Base-by-base conservation (phyloP, 1,140 invertebrate genomes). In the Fopius arisanus region DNA sequence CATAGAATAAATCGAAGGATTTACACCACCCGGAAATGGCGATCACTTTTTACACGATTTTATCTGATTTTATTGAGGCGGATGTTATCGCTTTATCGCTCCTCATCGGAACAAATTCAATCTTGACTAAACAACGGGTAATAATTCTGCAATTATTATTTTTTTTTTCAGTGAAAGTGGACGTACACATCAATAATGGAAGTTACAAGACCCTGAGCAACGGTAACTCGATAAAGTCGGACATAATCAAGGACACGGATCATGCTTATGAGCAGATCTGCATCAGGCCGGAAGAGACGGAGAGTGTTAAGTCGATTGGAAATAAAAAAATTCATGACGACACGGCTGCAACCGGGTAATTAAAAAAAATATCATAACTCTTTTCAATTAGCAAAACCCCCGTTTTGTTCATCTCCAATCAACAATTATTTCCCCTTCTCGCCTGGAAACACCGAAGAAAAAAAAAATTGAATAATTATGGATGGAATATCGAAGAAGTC, bases 221-320 rank as follows among this genome's bases (percentile, higher is more conserved):
- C 75, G 86, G 84, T 79, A 84, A 81, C 66, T 76, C 80, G 73
- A 79, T 80, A 67, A 83, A 80, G 67, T 81, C 84, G 26, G 84
- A 87, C 66, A 68, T 79, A 68, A 82, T 78, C 74, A 86, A 84
- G 76, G 87, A 88, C 63, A 80, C 78, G 37, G 86, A 88, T 29
- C 86, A 88, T 70, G 85, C 85, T 72, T 88, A 88, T 76, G 87
- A 88, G 74, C 86, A 88, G 75, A 88, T 88, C 72, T 85, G 83
- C 75, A 74, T 85, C 28, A 80, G 81, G 16, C 85, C 83, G 33
- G 85, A 87, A n/a, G 82, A 82, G 71, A 81, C 78, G 43, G 79
- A 80, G 66, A 81, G 79, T 68, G 80, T 84, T 43, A 79, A 73
- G 43, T 80, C 75, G 6, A 75, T 78, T 9, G 77, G 81, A 0